Conservation (phyloP, 1,140 invertebrate species). For the Heterodera schachtii region DNA sequence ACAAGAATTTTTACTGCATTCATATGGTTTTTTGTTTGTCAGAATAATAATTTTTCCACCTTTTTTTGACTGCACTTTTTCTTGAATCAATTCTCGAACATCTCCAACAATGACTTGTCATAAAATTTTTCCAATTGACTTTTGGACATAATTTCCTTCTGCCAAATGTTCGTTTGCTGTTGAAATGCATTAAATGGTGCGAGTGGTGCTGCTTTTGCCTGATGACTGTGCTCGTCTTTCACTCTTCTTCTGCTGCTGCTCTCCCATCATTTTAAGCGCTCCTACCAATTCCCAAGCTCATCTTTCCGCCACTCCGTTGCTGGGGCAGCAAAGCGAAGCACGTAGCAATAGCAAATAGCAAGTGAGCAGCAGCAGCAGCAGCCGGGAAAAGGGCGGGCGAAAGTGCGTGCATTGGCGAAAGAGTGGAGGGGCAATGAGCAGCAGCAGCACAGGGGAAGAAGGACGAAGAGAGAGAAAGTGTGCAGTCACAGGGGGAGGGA, state of each 20-base stretch:
- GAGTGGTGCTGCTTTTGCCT: too few species aligned
- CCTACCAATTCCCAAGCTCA: background rate
- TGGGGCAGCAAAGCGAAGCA: slow-evolving; percentile 1
- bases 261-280: background rate
- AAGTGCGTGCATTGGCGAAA: background rate
- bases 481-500: background rate
- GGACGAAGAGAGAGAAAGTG: background rate
- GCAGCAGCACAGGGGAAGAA: background rate
- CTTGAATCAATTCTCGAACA: too few species aligned
- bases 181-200: too few species aligned
- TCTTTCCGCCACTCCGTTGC: background rate
- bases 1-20: too few species aligned
- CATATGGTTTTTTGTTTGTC: too few species aligned
- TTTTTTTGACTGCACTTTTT: too few species aligned
- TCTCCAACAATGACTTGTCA: too few species aligned
- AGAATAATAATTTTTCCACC: too few species aligned
- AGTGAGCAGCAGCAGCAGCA: background rate
- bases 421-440: background rate
- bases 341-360: background rate
- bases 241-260: background rate
- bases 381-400: background rate
- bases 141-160: too few species aligned
- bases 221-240: too few species aligned
- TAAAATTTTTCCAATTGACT: too few species aligned
- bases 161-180: too few species aligned